Evolutionary conservation across 2,888 invertebrate genomes (phyloP), one percentile per base, ranked within the genome.

Genomic region (Metopia argyrocephala): DNA sequence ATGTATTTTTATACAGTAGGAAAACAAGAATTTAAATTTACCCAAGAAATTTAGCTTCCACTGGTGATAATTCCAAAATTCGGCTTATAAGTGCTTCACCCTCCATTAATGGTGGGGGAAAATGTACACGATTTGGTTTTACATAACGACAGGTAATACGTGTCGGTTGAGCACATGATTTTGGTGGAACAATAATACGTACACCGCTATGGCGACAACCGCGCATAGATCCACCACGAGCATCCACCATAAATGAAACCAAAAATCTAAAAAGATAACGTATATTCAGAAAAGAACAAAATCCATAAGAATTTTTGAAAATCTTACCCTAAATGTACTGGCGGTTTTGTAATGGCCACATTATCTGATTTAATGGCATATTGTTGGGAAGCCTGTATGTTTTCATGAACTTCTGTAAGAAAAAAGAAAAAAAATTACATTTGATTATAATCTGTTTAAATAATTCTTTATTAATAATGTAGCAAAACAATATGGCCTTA

Each of bases 201-300:
- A 99, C 97, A 1, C 99, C 99, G 28, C 98, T 98, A 89, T 99
- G 98, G 5, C 99, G 94, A 90, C 98, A 99, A 20, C 99, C 99
- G 85, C 98, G 94, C 99, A 99, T 99, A 21, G 99, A 98, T 6
- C 99, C 99, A 21, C 99, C 99, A 18, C 99, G 94, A 0, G 99
- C 99, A 90, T 99, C 99, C 85, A 99, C 99, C 93, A 99, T 94
- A 92, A 99, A 99, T 85, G 98, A 99, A 86, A 99, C 99, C 91
- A 99, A 93, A 93, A 99, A 99, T 87, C 96, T 97, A 15, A 45
- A 45, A 78, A 28, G 0, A 20, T 38, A 2, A 54, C 38, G 15
- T 1, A 1, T 38, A 38, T 45, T 59, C 25, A 73, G 20, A 25
- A 21, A 54, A 18, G 15, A 54, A 56, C 21, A 25, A 20, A 20